Conservation (phyloP, 2,113 vertebrate species). For the Petrocephalus microphthalmus region DNA sequence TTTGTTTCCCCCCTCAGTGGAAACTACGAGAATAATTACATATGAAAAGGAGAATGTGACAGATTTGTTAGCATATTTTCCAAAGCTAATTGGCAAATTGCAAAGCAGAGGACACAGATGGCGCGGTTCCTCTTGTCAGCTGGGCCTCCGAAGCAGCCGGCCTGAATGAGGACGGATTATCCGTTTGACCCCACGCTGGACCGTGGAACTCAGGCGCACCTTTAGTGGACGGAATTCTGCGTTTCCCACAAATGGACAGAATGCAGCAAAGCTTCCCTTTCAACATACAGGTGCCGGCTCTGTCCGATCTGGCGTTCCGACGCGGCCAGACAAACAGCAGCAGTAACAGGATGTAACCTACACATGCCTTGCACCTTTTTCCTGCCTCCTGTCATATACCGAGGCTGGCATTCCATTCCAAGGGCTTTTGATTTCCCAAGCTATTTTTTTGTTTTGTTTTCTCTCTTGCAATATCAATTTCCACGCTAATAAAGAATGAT, state of each 20-base stretch:
- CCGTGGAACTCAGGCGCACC: neutral
- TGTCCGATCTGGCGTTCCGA: neutral
- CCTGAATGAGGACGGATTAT: neutral
- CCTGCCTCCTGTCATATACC: neutral
- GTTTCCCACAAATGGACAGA: neutral
- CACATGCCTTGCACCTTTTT: neutral
- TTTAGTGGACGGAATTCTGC: neutral
- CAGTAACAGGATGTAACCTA: neutral
- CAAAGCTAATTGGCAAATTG: neutral
- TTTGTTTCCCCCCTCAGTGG: neutral
- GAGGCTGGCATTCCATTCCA: neutral
- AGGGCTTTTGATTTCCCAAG: neutral
- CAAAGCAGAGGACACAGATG: neutral
- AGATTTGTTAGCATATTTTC: slow-evolving; percentile 6
- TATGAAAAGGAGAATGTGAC: neutral
- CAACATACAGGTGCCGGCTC: neutral
- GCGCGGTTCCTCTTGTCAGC: neutral
- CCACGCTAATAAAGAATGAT: neutral
- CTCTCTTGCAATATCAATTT: neutral
- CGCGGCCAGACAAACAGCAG: neutral
- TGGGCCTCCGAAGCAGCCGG: neutral
- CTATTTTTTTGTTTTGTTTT: neutral
- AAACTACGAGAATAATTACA: neutral
- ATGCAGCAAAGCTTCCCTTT: neutral
- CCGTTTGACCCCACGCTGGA: neutral